phyloP scores from a whole-genome alignment of 2,797 vertebrate species.

The Mormyrus hasselquistii region DNA sequence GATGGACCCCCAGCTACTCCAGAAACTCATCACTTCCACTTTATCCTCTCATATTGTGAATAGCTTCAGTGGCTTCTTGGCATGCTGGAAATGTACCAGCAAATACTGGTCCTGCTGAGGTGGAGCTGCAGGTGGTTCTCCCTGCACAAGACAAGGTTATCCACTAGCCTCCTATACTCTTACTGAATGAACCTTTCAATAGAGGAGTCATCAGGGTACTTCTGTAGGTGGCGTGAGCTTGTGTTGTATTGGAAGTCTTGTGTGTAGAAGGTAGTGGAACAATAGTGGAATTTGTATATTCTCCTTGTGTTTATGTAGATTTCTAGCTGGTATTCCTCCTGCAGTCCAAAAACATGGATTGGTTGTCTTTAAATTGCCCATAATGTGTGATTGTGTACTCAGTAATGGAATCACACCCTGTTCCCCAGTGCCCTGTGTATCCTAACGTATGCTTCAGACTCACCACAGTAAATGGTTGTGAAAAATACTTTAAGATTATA shows the following conservation, averaged over 20 bases:
- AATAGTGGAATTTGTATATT: neutral
- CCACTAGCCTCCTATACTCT: neutral
- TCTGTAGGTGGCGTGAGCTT: neutral
- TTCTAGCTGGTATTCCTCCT: neutral
- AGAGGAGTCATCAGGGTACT: neutral
- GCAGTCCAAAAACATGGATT: neutral
- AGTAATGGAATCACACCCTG: neutral
- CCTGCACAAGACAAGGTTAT: neutral
- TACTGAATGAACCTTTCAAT: neutral
- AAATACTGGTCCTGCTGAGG: neutral
- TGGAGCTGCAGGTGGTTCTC: neutral
- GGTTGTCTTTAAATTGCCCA: neutral
- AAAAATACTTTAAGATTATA: neutral
- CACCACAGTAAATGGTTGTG: neutral
- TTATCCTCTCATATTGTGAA: neutral
- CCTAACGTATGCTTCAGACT: neutral
- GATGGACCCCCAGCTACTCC: neutral
- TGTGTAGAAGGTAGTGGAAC: neutral
- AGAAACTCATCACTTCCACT: neutral
- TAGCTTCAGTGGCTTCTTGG: neutral
- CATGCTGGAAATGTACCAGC: neutral
- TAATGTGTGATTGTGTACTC: neutral
- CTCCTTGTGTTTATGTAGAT: neutral
- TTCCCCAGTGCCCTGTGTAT: neutral
- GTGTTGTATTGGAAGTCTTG: neutral